Base-by-base conservation (phyloP, 2,888 invertebrate genomes). In the Spialia ferax region DNA sequence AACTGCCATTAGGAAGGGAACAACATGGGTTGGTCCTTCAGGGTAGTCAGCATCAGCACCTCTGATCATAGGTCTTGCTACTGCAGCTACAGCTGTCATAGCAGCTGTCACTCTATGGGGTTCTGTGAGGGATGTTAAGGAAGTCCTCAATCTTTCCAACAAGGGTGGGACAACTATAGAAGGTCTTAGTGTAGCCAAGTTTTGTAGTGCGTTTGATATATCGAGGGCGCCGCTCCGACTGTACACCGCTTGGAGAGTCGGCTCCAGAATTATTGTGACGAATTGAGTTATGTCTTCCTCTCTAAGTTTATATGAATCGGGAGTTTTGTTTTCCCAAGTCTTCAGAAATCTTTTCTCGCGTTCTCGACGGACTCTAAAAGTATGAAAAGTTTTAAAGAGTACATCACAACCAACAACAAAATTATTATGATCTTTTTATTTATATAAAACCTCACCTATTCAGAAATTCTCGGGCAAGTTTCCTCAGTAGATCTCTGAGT, bases 91-190 rank as follows among this genome's bases (percentile, higher is more conserved):
- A 60, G 96, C 96, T 66, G 95, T 94, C 94, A 97, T 95, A 0
- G 96, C 95, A 1, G 96, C 96, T 0, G 96, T 96, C 13, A 96
- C 94, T 84, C 96, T 96, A 82, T 98, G 98, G 0, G 99, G 98
- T 85, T 99, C 98, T 0, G 97, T 98, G 38, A 98, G 86, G 1
- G 97, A 97, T 77, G 97, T 97, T 81, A 99, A 89, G 0, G 97
- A 96, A 0, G 96, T 95, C 82, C 96, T 97, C 67, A 98, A 94
- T 85, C 96, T 96, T 71, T 98, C 98, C 66, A 99, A 84, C 13
- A 98, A 94, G 55, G 96, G 96, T 0, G 98, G 98, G 59, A 98
- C 95, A 1, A 99, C 96, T 20, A 97, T 87, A 70, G 97, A 96
- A 0, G 99, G 98, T 69, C 98, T 92, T 62, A 99, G 86, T 2